Conservation (phyloP, 2,888 invertebrate genomes). For the Nomada ruficornis region DNA sequence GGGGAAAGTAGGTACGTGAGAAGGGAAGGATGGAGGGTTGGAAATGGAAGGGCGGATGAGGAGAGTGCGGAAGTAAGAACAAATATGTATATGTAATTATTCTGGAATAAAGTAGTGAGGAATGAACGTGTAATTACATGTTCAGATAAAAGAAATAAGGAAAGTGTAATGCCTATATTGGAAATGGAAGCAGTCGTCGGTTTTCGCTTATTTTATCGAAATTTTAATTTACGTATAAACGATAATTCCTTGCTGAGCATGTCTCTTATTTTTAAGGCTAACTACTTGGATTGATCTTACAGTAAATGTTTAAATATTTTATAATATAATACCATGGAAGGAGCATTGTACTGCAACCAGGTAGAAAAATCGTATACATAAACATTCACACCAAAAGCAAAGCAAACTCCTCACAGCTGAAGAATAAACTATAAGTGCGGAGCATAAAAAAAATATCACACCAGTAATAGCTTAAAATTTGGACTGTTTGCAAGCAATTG, state of each 20-base stretch:
- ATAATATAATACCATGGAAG: background rate
- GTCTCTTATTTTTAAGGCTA: too few species aligned
- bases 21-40: background rate
- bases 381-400: too few species aligned
- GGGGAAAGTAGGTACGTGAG: background rate
- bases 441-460: too few species aligned
- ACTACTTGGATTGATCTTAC: background rate
- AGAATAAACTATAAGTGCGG: too few species aligned
- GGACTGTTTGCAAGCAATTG: too few species aligned
- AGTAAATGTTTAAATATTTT: background rate
- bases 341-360: too few species aligned
- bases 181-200: background rate
- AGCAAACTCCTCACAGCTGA: too few species aligned
- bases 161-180: background rate
- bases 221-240: slow-evolving; percentile 2
- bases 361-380: too few species aligned
- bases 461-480: too few species aligned
- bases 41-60: background rate
- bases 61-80: background rate
- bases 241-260: slow-evolving; percentile 13
- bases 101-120: background rate
- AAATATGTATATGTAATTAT: background rate
- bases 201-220: slow-evolving; percentile 4
- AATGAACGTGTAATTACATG: too few species aligned
- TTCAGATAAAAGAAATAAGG: background rate